Conservation (phyloP, 1,140 invertebrate genomes). For the Antheraea mylitta region DNA sequence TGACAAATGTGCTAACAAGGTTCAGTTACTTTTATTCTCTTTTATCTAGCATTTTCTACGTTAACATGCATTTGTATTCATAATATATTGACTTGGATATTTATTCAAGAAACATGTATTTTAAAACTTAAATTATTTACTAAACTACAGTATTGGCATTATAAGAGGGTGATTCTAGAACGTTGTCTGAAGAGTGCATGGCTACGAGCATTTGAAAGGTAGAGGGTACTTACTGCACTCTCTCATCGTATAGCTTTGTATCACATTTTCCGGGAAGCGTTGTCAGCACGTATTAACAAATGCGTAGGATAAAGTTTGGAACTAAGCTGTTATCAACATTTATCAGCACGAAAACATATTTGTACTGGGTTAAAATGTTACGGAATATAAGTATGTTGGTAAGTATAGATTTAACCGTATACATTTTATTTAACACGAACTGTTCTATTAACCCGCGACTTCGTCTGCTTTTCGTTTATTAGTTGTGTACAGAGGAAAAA, state of each 20-base stretch:
- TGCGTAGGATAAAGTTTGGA: slow-evolving; percentile 5
- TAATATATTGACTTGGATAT: background rate
- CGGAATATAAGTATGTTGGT: background rate
- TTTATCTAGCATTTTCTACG: too few species aligned
- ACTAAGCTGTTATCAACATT: background rate
- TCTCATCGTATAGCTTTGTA: slow-evolving; percentile 40
- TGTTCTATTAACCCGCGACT: too few species aligned
- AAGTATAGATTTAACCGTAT: background rate
- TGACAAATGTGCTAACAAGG: too few species aligned
- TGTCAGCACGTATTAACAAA: slow-evolving; percentile 21
- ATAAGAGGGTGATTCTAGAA: too few species aligned
- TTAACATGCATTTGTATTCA: too few species aligned
- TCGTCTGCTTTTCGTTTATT: too few species aligned
- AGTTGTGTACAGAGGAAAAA: too few species aligned
- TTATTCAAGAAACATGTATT: background rate
- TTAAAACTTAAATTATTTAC: too few species aligned
- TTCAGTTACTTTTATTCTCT: too few species aligned
- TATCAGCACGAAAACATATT: background rate
- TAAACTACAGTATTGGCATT: slow-evolving; percentile 17
- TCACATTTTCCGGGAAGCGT: slow-evolving; percentile 38
- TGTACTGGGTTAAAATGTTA: background rate
- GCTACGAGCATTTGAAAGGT: slow-evolving; percentile 30
- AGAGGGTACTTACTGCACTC: slow-evolving; percentile 46
- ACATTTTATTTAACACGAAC: too few species aligned
- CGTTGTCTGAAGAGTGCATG: slow-evolving; percentile 38